Conservation (phyloP, 2,113 vertebrate genomes). For the Erythrocebus patas region DNA sequence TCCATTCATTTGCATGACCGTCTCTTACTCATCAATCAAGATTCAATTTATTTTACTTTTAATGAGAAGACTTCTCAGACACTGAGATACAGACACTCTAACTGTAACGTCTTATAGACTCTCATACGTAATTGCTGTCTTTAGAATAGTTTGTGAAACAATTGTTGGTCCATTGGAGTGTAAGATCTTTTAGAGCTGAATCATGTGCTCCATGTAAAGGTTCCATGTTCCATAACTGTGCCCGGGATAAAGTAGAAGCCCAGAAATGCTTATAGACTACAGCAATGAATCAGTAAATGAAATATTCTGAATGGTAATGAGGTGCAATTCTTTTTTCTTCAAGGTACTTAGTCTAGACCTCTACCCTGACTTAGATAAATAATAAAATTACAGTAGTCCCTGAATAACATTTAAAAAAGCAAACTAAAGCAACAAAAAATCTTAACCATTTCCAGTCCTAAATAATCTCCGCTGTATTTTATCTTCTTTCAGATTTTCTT, state of each 20-base stretch:
- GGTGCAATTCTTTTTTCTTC: neutral
- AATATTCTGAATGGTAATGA: neutral
- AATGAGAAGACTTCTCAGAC: neutral
- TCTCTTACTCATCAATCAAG: neutral
- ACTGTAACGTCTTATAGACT: neutral
- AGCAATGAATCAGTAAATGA: neutral
- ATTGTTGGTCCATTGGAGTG: neutral
- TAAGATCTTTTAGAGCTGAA: neutral
- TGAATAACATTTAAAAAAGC: neutral
- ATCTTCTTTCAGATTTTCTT: neutral
- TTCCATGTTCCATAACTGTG: neutral
- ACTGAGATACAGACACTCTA: neutral
- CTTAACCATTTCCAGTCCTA: neutral
- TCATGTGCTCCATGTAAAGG: neutral
- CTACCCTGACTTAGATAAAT: neutral
- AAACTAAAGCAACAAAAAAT: neutral
- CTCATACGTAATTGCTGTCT: neutral
- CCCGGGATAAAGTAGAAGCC: neutral
- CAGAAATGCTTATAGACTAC: neutral
- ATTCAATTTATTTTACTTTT: neutral
- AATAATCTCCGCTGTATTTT: neutral
- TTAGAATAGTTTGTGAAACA: neutral
- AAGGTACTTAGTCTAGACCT: neutral
- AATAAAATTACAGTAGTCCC: neutral
- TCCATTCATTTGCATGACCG: neutral